Evolutionary conservation across 2,797 vertebrate species (phyloP).

Genomic region (Coregonus sp.): DNA sequence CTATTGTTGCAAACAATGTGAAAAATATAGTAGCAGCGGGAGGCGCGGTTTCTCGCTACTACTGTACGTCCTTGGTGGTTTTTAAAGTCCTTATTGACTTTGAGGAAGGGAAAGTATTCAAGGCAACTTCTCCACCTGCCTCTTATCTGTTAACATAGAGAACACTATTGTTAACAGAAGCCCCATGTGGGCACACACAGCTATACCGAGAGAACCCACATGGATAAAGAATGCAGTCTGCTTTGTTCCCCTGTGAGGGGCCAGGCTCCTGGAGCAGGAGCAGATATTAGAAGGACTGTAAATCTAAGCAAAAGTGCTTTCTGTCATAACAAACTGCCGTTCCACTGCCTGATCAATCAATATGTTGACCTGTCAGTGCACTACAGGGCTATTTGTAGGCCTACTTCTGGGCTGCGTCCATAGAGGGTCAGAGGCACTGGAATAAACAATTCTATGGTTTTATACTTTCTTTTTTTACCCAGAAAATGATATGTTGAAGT

Average conservation of each 20-base stretch:
- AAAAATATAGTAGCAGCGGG: background rate
- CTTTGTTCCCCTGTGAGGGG: background rate
- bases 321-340: conserved; percentile 6
- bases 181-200: conserved; percentile 3
- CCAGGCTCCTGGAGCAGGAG: background rate
- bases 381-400: background rate
- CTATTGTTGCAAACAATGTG: conserved; percentile 16
- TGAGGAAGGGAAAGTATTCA: background rate
- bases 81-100: conserved; percentile 19
- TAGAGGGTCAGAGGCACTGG: background rate
- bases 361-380: conserved; percentile 16
- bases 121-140: conserved; percentile 7
- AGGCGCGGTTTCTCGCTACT: conserved; percentile 7
- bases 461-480: background rate
- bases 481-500: background rate
- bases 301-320: conserved; percentile 5
- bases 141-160: conserved; percentile 2
- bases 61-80: conserved; percentile 1
- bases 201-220: background rate
- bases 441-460: background rate
- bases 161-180: conserved; percentile 3
- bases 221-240: conserved; percentile 1
- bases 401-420: background rate
- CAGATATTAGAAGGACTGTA: conserved; percentile 16
- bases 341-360: conserved; percentile 18